These are phyloP conservation scores for Leptopilina boulardi DNA, from an alignment of 1,140 invertebrate genomes.

Conservation along the genomic window DNA sequence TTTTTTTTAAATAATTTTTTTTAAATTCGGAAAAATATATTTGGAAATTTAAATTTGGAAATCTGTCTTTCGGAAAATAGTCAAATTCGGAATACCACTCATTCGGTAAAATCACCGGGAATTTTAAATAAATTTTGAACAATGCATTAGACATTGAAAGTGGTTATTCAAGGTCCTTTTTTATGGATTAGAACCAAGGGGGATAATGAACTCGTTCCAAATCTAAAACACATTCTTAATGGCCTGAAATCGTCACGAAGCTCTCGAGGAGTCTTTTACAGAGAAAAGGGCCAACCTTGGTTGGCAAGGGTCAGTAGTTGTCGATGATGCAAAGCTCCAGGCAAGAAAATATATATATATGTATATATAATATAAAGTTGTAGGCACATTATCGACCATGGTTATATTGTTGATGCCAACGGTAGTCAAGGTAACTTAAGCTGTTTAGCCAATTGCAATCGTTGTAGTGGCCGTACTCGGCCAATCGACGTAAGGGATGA, in stretches of 20 bases:
- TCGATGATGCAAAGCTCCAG: constrained; percentile 36
- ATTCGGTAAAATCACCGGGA: no score
- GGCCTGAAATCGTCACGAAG: background rate
- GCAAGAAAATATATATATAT: no score
- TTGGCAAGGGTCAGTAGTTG: constrained; percentile 37
- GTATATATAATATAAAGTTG: background rate
- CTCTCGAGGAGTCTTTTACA: background rate
- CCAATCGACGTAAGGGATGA: constrained; percentile 65
- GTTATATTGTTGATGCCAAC: constrained; percentile 73
- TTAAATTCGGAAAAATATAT: no score
- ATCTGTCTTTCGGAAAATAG: no score
- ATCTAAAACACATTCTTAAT: background rate
- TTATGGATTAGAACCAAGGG: background rate
- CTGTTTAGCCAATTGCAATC: constrained; percentile 70
- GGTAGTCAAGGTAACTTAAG: constrained; percentile 72
- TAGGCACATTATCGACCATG: constrained; percentile 68
- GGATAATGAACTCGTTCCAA: background rate
- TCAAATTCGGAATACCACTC: no score
- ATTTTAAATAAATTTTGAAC: no score
- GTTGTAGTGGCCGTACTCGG: constrained; percentile 69
- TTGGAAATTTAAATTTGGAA: no score
- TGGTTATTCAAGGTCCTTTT: background rate
- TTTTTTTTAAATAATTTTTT: no score
- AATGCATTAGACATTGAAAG: no score
- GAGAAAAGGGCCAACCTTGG: background rate